These are phyloP conservation scores for Thysanoteuthis rhombus DNA, from an alignment of 2,888 invertebrate species.

Conservation along the genomic window DNA sequence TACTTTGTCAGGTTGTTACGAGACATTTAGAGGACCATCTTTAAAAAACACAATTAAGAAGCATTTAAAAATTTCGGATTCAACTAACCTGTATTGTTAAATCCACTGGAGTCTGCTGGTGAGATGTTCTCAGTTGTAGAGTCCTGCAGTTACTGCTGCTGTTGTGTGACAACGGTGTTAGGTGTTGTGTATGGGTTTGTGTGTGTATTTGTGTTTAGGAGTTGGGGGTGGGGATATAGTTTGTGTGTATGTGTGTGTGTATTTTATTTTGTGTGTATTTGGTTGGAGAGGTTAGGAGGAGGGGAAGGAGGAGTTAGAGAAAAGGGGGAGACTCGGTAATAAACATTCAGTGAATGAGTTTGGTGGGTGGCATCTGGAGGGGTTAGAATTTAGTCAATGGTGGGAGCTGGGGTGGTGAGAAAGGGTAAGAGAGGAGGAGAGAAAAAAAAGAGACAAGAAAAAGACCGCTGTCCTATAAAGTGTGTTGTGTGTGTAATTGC, in stretches of 20 bases:
- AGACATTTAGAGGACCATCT: neutral
- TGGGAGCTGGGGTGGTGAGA: neutral
- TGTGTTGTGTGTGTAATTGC: neutral
- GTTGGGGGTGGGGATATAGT: neutral
- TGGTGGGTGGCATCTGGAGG: neutral
- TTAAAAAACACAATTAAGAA: neutral
- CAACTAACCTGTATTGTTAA: slow-evolving; percentile 12
- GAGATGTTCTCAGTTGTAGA: neutral
- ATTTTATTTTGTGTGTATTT: neutral
- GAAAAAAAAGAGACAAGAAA: neutral
- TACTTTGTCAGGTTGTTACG: neutral
- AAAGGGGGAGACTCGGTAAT: neutral
- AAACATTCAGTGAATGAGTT: neutral
- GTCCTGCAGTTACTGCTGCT: slow-evolving; percentile 12
- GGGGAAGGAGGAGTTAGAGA: neutral
- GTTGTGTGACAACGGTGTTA: neutral
- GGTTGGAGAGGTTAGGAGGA: neutral
- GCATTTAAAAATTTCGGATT: neutral
- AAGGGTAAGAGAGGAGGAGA: neutral
- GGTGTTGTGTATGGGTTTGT: neutral
- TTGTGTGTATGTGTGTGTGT: neutral
- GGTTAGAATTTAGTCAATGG: neutral
- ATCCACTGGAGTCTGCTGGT: slow-evolving; percentile 12
- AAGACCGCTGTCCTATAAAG: neutral
- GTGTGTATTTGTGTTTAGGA: neutral